A percentile compares a stretch with the other conserved stretches of the same genome.
Conservation (phyloP, 1,140 invertebrate genomes). For the Drosophila seguyi region DNA sequence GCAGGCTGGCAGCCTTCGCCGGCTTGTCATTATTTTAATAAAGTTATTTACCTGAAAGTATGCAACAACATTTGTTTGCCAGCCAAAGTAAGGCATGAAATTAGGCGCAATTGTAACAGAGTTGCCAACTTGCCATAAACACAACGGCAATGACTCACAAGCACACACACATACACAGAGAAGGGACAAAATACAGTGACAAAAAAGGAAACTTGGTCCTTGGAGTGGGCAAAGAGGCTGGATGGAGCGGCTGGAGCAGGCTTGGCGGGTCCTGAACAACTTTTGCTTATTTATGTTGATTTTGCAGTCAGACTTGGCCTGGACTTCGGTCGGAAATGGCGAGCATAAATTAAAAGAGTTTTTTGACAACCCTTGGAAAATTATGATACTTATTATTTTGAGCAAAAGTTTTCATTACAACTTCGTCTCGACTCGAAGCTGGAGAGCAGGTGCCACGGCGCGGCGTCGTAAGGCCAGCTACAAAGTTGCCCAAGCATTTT, state of each 20-base stretch:
- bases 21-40: slow-evolving; percentile 83
- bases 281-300: slow-evolving; percentile 82
- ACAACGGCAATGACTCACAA: slow-evolving; percentile 60
- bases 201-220: slow-evolving; percentile 77
- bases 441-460: slow-evolving; percentile 30
- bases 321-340: slow-evolving; percentile 76
- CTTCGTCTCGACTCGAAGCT: slow-evolving; percentile 32
- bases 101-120: slow-evolving; percentile 83
- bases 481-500: slow-evolving; percentile 58
- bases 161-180: slow-evolving; percentile 16
- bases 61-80: slow-evolving; percentile 80
- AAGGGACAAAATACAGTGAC: slow-evolving; percentile 38
- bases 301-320: slow-evolving; percentile 71
- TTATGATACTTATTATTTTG: slow-evolving; percentile 83
- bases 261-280: slow-evolving; percentile 42
- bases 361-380: slow-evolving; percentile 81
- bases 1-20: slow-evolving; percentile 17
- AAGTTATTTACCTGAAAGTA: slow-evolving; percentile 84
- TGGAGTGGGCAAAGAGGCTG: slow-evolving; percentile 26
- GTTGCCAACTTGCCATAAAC: slow-evolving; percentile 80
- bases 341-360: slow-evolving; percentile 83
- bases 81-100: slow-evolving; percentile 75
- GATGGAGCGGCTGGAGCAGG: slow-evolving; percentile 3
- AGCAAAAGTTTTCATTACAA: slow-evolving; percentile 70
- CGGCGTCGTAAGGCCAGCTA: slow-evolving; percentile 9